Base-by-base conservation (phyloP, 2,888 invertebrate species). In the Amphipoea lucens region DNA sequence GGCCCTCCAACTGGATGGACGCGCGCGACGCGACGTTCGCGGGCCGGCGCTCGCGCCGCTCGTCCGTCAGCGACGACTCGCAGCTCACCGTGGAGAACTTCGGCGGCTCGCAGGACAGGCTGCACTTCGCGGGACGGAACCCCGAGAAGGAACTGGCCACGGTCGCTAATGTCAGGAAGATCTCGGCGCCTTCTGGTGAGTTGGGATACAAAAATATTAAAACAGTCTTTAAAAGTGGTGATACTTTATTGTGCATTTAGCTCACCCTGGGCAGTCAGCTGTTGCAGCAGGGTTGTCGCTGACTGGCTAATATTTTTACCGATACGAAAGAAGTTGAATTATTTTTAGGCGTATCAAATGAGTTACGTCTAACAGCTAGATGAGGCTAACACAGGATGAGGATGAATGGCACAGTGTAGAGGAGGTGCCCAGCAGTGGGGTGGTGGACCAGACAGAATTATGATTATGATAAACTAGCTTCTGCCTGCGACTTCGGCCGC, bases 1-100 rank as follows among this genome's bases (percentile, higher is more conserved):
- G 98, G 90, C 99, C 99, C 74, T 98, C 98, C 91, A 98, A 98
- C 96, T 98, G 98, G 98, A 98, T 98, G 94, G 98, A 98, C 83
- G 79, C 91, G 0, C 93, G 94, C 81, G 94, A 95, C 89, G 89
- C 89, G 57, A 92, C 95, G 82, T 99, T 98, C 96, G 98, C 98
- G 78, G 99, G 98, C 69, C 97, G 98, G 6, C 97, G 99, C 69
- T 99, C 99, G 69, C 97, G 99, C 36, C 97, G 99, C 84, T 98
- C 98, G 92, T 99, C 99, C 87, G 97, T 98, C 73, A 92, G 96
- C 0, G 99, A 99, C 93, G 99, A 99, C 93, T 98, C 98, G 57
- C 98, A 99, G 94, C 97, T 99, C 88, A 99, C 99, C 0, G 98
- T 99, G 77, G 99, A 99, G 96, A 99, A 99, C 96, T 99, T 99